These are phyloP conservation scores for Rhinolophus sinicus DNA, from an alignment of 2,113 vertebrate species.

Conservation along the genomic window DNA sequence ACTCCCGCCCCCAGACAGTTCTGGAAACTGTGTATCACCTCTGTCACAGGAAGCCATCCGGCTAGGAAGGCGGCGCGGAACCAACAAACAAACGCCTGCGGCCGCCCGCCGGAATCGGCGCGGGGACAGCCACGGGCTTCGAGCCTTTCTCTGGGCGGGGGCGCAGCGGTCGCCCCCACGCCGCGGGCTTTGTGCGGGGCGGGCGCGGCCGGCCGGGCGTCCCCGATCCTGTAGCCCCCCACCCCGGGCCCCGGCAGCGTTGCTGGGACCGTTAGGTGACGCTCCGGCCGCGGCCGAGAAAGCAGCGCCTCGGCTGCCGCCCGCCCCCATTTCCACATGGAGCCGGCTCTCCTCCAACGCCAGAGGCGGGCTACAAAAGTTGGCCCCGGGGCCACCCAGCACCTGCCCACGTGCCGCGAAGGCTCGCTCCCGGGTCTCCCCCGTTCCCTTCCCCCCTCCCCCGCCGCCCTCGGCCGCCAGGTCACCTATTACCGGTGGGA, in stretches of 20 bases:
- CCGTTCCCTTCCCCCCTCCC: neutral
- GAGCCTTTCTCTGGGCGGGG: conserved; percentile 57
- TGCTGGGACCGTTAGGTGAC: conserved; percentile 69
- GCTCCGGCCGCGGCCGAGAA: neutral
- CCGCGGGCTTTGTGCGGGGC: conserved; percentile 79
- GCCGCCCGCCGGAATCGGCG: conserved; percentile 66
- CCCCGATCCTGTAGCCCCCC: conserved; percentile 15
- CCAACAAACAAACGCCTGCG: conserved; percentile 84
- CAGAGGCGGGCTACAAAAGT: conserved; percentile 73
- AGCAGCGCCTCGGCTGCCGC: neutral
- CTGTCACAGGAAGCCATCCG: conserved; percentile 86
- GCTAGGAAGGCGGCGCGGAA: conserved; percentile 82
- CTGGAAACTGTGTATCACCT: conserved; percentile 89
- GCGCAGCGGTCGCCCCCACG: conserved; percentile 23
- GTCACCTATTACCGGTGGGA: conserved; percentile 77
- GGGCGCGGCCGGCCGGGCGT: conserved; percentile 40
- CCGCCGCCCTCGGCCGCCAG: conserved; percentile 64
- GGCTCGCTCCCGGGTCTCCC: conserved; percentile 56
- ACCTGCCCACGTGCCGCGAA: conserved; percentile 80
- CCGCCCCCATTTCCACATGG: conserved; percentile 55
- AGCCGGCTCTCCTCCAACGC: conserved; percentile 21
- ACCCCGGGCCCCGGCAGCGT: neutral
- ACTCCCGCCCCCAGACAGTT: conserved; percentile 88
- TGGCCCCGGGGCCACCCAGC: conserved; percentile 77
- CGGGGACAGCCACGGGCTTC: conserved; percentile 58